Evolutionary conservation across 2,888 invertebrate species (phyloP).

Genomic region (Latheticus oryzae): DNA sequence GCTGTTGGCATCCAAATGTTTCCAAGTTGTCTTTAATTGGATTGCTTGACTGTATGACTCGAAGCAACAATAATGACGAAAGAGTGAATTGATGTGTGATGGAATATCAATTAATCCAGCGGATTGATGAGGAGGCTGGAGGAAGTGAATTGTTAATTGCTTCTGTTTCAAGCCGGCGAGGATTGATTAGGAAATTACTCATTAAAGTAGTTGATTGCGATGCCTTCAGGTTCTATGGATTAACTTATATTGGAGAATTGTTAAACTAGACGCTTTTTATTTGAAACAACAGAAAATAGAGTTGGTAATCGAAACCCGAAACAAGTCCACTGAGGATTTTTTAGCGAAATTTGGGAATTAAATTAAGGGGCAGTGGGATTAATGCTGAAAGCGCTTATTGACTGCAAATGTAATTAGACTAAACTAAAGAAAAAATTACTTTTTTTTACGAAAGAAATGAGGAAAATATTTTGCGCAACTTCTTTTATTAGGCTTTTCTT

Average conservation of each 20-base stretch:
- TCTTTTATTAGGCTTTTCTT: too few species aligned
- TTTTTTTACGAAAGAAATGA: too few species aligned
- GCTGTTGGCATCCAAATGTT: conserved; percentile 3
- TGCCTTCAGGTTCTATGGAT: conserved; percentile 14
- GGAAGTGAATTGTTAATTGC: conserved; percentile 32
- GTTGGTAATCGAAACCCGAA: too few species aligned
- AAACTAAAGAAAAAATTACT: too few species aligned
- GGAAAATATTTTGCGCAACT: too few species aligned
- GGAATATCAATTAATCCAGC: conserved; percentile 36
- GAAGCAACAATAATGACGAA: conserved; percentile 10
- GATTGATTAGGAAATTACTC: conserved; percentile 33
- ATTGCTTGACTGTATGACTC: conserved; percentile 9
- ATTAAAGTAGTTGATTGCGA: conserved; percentile 30
- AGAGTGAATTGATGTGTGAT: conserved; percentile 21
- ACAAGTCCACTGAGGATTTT: too few species aligned
- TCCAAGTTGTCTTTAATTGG: conserved; percentile 21
- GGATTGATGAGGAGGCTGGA: conserved; percentile 24
- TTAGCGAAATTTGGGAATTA: too few species aligned
- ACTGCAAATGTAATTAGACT: too few species aligned
- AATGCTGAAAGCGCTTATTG: too few species aligned
- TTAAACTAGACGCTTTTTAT: too few species aligned
- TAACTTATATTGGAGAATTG: conserved; percentile 15
- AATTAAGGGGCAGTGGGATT: too few species aligned
- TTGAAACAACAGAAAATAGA: too few species aligned
- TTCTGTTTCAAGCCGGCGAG: conserved; percentile 23